phyloP scores from a whole-genome alignment of 2,113 vertebrate genomes.

The Mixornis gularis region DNA sequence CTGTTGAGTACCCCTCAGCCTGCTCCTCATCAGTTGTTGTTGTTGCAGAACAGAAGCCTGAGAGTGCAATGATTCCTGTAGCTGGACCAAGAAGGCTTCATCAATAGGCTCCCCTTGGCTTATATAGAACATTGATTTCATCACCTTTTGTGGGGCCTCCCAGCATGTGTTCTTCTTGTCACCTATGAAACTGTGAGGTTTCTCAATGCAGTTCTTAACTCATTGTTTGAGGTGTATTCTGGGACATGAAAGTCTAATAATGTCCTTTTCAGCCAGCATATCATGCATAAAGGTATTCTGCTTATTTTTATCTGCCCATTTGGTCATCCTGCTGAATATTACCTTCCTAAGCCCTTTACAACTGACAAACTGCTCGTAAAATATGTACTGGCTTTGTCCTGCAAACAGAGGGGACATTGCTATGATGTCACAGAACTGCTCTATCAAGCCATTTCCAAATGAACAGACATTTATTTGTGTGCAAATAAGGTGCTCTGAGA shows the following conservation, averaged over 20 bases:
- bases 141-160: not conserved
- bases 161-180: slow-evolving; percentile 13
- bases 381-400: not conserved
- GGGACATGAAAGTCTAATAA: slow-evolving; percentile 5
- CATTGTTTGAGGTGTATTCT: slow-evolving; percentile 8
- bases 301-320: slow-evolving; percentile 36
- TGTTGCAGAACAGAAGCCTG: not conserved
- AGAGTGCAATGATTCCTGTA: not conserved
- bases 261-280: not conserved
- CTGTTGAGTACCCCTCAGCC: not conserved
- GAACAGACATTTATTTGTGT: not conserved
- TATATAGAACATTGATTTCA: not conserved
- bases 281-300: not conserved
- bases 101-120: not conserved
- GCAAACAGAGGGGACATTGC: not conserved
- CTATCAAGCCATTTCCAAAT: not conserved
- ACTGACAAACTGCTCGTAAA: not conserved
- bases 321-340: not conserved
- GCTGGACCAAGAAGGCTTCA: not conserved
- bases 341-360: slow-evolving; percentile 2
- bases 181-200: not conserved
- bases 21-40: not conserved
- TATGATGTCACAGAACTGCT: not conserved
- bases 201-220: not conserved
- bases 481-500: not conserved